Conservation (phyloP, 2,888 invertebrate genomes). For the Arrhopalites spinosus region DNA sequence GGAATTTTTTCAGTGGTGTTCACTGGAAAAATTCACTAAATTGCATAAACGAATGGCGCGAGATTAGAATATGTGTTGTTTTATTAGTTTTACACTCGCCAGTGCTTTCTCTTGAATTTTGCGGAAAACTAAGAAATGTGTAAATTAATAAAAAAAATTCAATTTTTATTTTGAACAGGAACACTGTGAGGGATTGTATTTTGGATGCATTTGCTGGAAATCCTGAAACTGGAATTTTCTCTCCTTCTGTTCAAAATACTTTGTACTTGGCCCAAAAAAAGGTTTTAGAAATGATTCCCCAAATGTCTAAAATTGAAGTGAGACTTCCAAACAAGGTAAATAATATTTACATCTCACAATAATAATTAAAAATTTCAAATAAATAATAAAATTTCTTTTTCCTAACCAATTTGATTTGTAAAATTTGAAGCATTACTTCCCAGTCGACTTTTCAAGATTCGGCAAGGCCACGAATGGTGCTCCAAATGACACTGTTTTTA, state of each 20-base stretch:
- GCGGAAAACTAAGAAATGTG: no score
- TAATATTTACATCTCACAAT: no score
- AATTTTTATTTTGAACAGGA: constrained; percentile 52
- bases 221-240: constrained; percentile 66
- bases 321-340: constrained; percentile 70
- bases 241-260: constrained; percentile 80
- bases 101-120: no score
- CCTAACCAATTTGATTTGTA: no score
- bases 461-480: constrained; percentile 63
- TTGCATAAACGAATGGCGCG: no score
- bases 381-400: no score
- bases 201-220: constrained; percentile 74
- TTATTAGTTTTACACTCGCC: no score
- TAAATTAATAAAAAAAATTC: not conserved
- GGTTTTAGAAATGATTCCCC: constrained; percentile 70
- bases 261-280: constrained; percentile 73
- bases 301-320: constrained; percentile 68
- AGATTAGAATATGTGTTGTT: no score
- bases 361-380: no score
- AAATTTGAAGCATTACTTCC: constrained; percentile 69
- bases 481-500: constrained; percentile 71
- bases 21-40: no score
- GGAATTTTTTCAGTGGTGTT: not conserved
- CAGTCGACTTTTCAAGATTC: constrained; percentile 75
- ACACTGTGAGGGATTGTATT: constrained; percentile 71